Evolutionary conservation across 2,888 invertebrate species (phyloP), one percentile per base, ranked within the genome.

Genomic region (Diadegma fenestrale): DNA sequence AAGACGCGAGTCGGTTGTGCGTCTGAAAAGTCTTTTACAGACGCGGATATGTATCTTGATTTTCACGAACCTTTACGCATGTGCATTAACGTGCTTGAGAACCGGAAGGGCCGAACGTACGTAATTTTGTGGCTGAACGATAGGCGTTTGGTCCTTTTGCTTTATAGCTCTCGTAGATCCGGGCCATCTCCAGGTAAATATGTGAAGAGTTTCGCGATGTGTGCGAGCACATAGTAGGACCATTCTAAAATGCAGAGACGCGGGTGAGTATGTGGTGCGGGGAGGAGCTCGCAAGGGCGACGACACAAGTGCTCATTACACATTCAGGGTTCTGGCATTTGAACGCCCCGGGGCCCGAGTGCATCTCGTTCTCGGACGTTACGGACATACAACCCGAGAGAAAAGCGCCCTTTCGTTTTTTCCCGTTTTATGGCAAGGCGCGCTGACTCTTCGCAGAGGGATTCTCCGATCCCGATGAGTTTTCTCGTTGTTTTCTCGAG

Each of bases 291-390:
- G 19, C 73, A 81, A 82, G 84, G 75, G 84, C 81, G 76, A 78
- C 81, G 76, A 86, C 79, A 84, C 77, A 91, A 92, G 92, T 92
- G 92, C 91, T 91, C 91, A 92, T 92, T 92, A 92, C 91, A 92
- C 92, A 92, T 92, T 92, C 91, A 92, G 90, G 89, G 87, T 84
- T 86, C 87, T 87, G 89, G 90, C 87, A 90, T 90, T 89, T 87
- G 88, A 88, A 75, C 86, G 81, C 81, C 79, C 75, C 86, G 61
- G 80, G 82, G 73, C 73, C 81, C 75, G 82, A 88, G 86, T 86
- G 86, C 83, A 80, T 43, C n/a, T n/a, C 83, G 66, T 80, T 80
- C n/a, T n/a, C 79, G 43, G 48, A 64, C 77, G 54, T 78, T 58
- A 26, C 54, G 26, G 58, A 41, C 54, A 26, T 30, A 43, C n/a